Percentiles rank a stretch among this genome's conserved stretches.
Conservation (phyloP, 2,888 invertebrate species). For the Thelaira solivaga region DNA sequence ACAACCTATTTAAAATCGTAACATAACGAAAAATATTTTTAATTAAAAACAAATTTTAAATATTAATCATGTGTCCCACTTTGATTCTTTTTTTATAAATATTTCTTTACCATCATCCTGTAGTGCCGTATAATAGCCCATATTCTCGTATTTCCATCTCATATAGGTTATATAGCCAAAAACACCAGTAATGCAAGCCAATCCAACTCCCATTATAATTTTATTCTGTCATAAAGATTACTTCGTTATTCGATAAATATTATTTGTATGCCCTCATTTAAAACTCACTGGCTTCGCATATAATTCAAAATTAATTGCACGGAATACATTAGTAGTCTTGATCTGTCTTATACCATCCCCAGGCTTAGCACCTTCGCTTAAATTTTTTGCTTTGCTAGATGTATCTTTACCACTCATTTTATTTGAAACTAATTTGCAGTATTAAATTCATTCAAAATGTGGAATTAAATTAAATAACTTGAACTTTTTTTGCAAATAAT, state of each 20-base stretch:
- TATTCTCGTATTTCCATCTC: constrained; percentile 86
- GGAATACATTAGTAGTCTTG: constrained; percentile 85
- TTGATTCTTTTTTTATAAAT: constrained; percentile 86
- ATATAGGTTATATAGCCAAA: constrained; percentile 91
- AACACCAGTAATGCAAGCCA: constrained; percentile 85
- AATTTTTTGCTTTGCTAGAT: background rate
- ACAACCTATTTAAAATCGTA: too few relatives aligned
- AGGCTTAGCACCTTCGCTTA: constrained; percentile 55
- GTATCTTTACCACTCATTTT: constrained; percentile 38
- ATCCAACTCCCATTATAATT: constrained; percentile 88
- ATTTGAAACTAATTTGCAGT: too few relatives aligned
- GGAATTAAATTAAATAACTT: background rate
- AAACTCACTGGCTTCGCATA: constrained; percentile 90
- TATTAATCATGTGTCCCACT: constrained; percentile 81
- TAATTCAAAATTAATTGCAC: constrained; percentile 91
- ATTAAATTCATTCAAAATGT: background rate
- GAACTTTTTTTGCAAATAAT: too few relatives aligned
- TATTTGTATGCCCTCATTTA: background rate
- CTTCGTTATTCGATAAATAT: background rate
- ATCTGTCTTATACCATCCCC: constrained; percentile 84
- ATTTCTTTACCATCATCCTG: constrained; percentile 87
- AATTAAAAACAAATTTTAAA: background rate
- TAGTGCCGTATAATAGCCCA: constrained; percentile 89
- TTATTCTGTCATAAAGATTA: constrained; percentile 82
- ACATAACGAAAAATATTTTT: background rate